A percentile compares a stretch with the other conserved stretches of the same genome.
phyloP scores from a whole-genome alignment of 2,797 vertebrate genomes.

The Sebastes hubbsi region DNA sequence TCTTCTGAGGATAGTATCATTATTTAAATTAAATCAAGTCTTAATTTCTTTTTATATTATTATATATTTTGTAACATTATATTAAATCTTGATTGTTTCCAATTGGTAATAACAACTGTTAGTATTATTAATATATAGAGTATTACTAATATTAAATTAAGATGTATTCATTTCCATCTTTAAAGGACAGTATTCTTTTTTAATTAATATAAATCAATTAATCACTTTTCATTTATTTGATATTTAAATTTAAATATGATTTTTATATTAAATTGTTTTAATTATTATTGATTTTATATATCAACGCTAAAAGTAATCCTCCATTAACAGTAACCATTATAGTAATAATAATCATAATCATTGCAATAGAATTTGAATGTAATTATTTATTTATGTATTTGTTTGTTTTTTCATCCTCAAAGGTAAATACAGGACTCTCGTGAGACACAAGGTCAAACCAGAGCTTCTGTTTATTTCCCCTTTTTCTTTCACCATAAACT shows the following conservation, averaged over 20 bases:
- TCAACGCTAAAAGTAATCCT: background rate
- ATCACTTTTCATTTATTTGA: too few species aligned
- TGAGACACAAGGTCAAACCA: conserved; percentile 12
- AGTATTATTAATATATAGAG: background rate
- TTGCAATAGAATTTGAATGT: background rate
- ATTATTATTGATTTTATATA: background rate
- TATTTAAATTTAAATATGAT: background rate
- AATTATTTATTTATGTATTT: background rate
- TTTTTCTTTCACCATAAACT: conserved; percentile 30
- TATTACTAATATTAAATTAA: background rate
- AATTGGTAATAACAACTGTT: background rate
- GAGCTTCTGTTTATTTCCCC: background rate
- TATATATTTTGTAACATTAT: background rate
- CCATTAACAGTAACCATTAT: background rate
- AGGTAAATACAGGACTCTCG: background rate
- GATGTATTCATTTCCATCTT: background rate
- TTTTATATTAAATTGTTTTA: background rate
- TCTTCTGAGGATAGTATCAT: background rate
- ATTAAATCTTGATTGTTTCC: background rate
- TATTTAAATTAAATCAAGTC: background rate
- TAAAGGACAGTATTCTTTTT: background rate
- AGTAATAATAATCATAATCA: background rate
- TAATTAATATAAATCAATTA: background rate
- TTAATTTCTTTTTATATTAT: background rate
- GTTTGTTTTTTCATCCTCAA: background rate